Evolutionary conservation across 1,140 invertebrate species (phyloP).

Genomic region (Stenopsyche tienmushanensis): DNA sequence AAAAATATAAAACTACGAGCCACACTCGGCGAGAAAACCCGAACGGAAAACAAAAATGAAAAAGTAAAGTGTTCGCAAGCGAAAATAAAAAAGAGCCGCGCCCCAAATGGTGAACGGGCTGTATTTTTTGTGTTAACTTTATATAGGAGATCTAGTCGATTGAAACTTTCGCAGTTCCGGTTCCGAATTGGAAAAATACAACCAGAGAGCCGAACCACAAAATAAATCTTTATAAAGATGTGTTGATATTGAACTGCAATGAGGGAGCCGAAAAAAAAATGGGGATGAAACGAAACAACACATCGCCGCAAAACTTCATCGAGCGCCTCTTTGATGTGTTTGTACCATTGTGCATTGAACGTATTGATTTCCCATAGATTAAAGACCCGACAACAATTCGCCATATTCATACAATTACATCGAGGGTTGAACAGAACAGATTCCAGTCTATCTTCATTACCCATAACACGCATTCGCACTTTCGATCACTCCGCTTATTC

Average conservation of each 20-base stretch:
- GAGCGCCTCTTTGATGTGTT: too few species aligned
- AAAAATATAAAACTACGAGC: too few species aligned
- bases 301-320: too few species aligned
- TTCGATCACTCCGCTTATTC: slow-evolving; percentile 18
- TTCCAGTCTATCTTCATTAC: slow-evolving; percentile 27
- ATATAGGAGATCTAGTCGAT: slow-evolving; percentile 21
- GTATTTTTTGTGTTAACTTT: slow-evolving; percentile 21
- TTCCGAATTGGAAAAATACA: not conserved
- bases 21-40: too few species aligned
- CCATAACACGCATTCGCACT: slow-evolving; percentile 26
- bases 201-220: not conserved
- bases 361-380: too few species aligned
- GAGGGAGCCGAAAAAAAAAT: not conserved
- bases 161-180: slow-evolving; percentile 18
- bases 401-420: too few species aligned
- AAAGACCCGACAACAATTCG: too few species aligned
- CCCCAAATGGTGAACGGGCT: slow-evolving; percentile 16
- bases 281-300: too few species aligned
- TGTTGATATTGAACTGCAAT: not conserved
- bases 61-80: too few species aligned
- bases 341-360: too few species aligned
- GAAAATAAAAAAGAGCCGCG: not conserved
- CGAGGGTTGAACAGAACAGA: too few species aligned
- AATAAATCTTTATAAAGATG: not conserved
- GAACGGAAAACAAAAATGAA: too few species aligned